These are phyloP conservation scores for Sminthurides aquaticus DNA, from an alignment of 2,888 invertebrate species.

Conservation along the genomic window DNA sequence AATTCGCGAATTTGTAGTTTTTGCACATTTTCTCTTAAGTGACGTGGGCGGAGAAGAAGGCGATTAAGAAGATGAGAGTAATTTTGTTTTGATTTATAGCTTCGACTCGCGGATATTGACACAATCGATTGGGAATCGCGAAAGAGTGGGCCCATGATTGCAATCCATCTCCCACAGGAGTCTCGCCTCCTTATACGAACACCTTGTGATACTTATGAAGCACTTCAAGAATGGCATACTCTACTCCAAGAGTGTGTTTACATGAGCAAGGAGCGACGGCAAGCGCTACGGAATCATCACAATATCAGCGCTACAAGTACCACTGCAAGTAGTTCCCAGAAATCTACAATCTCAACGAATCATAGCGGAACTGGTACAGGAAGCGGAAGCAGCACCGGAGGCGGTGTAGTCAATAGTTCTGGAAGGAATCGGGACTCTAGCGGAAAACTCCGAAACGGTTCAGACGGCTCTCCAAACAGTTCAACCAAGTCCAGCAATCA, in stretches of 20 bases:
- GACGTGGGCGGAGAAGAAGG: too few species aligned
- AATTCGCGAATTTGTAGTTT: too few species aligned
- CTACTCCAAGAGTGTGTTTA: constrained; percentile 58
- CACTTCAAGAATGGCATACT: constrained; percentile 61
- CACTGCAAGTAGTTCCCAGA: constrained; percentile 19
- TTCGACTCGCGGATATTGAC: constrained; percentile 58
- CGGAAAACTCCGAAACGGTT: constrained; percentile 1
- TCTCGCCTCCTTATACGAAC: constrained; percentile 50
- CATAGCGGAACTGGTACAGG: constrained; percentile 1
- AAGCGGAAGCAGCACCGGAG: background rate
- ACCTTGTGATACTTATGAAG: constrained; percentile 47
- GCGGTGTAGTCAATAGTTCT: background rate
- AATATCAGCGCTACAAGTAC: constrained; percentile 44
- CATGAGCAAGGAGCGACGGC: constrained; percentile 58
- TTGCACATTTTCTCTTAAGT: too few species aligned
- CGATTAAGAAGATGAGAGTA: too few species aligned
- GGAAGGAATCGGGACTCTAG: background rate
- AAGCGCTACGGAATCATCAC: constrained; percentile 52
- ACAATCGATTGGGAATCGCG: constrained; percentile 61
- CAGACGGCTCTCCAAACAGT: constrained; percentile 20
- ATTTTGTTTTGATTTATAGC: constrained; percentile 48
- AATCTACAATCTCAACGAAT: constrained; percentile 16
- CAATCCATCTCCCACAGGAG: constrained; percentile 50
- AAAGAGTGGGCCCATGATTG: constrained; percentile 58
- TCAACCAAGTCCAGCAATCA: constrained; percentile 24